These are phyloP conservation scores for Anoplius nigerrimus DNA, from an alignment of 2,888 invertebrate species.

Conservation along the genomic window DNA sequence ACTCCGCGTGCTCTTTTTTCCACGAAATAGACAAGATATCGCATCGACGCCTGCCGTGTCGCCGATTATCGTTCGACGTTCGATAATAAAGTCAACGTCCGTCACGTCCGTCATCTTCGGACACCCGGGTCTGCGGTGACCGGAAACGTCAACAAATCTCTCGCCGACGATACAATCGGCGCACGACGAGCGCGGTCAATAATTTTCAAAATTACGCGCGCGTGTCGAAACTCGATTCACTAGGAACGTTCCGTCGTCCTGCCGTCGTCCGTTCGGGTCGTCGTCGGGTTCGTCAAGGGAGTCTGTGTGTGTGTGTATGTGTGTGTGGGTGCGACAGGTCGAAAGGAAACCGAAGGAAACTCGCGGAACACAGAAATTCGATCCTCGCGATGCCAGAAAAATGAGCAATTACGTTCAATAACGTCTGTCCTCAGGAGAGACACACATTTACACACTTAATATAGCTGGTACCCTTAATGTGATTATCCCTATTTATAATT, in stretches of 20 bases:
- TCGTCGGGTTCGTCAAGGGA: background rate
- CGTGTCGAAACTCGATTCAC: background rate
- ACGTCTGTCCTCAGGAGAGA: constrained; percentile 33
- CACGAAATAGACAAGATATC: no score
- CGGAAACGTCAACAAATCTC: no score
- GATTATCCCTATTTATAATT: constrained; percentile 56
- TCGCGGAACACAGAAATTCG: constrained; percentile 29
- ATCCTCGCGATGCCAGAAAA: constrained; percentile 33
- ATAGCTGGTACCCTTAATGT: constrained; percentile 59
- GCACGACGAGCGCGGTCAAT: no score
- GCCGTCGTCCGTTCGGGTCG: no score
- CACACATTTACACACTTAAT: constrained; percentile 60
- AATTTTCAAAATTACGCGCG: background rate
- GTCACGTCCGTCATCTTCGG: no score
- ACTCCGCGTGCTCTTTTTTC: background rate
- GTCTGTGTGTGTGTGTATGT: no score
- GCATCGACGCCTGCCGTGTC: no score
- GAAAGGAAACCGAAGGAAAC: constrained; percentile 22
- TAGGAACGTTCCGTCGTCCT: no score
- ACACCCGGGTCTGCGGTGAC: no score
- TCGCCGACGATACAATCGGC: no score
- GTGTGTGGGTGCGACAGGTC: constrained; percentile 18
- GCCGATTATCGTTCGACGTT: background rate
- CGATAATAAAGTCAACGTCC: background rate
- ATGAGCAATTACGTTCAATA: constrained; percentile 44